Base-by-base conservation (phyloP, 1,140 invertebrate genomes). In the Oryzaephilus surinamensis region DNA sequence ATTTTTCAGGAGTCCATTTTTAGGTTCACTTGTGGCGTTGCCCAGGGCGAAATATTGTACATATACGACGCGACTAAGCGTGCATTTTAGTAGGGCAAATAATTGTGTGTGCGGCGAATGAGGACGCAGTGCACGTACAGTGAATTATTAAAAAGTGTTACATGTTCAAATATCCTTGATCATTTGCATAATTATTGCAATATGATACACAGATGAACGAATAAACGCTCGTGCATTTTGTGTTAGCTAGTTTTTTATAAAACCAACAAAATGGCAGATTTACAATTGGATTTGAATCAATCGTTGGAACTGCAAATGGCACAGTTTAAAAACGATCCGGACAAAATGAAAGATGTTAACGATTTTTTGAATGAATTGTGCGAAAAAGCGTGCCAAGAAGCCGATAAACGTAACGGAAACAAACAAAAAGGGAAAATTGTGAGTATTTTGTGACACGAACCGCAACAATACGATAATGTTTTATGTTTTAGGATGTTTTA, bases 311-410 rank as follows among this genome's bases (percentile, higher is more conserved):
- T 55, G 28, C 44, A 52, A 35, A 54, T 60, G 41, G 46, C 45
- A 6, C 51, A 60, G 27, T 62, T 62, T 33, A 62, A 62, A 48
- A 55, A 46, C 35, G 59, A 60, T 42, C 55, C 51, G 1, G 51
- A 62, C 24, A 57, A 54, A 41, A 60, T 62, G 55, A 41, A 47
- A 28, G 52, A 54, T 8, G 52, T 60, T 1, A 60, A 58, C 31
- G 53, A 59, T 18, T 62, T 62, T 46, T 36, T 62, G 27, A 57
- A 49, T 40, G 57, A 60, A 23, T 28, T 62, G 18, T 52, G 57
- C n/a, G 56, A 59, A 29, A 54, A 55, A 29, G 59, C 59, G 6
- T 48, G 54, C 41, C 52, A 52, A 20, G 56, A 59, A 36, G 53
- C 51, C 6, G 55, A 56, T 40, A 27, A 36, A 13, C 48, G 52